Evolutionary conservation across 2,113 vertebrate species (phyloP), one percentile per base, ranked within the genome.

Genomic region (Chloebia gouldiae): DNA sequence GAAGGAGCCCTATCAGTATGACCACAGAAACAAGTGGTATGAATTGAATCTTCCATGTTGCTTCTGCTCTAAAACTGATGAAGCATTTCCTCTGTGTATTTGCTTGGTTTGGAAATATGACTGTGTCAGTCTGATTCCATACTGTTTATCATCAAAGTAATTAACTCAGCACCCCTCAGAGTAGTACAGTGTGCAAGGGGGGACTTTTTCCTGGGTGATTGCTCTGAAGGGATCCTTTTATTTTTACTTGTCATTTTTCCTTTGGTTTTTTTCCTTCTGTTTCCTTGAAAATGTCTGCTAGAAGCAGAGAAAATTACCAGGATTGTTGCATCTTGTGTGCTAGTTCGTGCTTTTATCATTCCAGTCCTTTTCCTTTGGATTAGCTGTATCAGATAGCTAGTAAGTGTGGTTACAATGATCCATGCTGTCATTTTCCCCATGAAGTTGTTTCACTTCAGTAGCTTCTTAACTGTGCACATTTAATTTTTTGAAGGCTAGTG

Each of bases 1-100:
- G 90, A 93, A 91, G 84, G 84, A 94, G 23, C 77, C 87, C 70
- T 81, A 61, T 89, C 45, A 84, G 44, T 95, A 65, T 71, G 81
- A 89, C 64, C 85, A 87, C 72, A 84, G 85, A 93, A 95, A 78
- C 44, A 75, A 1, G 39, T 92, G 90, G 45, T 91, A 90, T 95
- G 69, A 87, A 70, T 45, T 77, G 37, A 94, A 35, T 65, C 54
- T 89, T 95, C 65, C 45, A 1, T 66, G 87, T 78, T 84, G 72
- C 85, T 94, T 93, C 92, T 87, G 64, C 73, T 78, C 31, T 81
- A 73, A 87, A 87, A 84, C 49, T 84, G 65, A 53, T 0, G 17
- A 81, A 86, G 60, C 56, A 53, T 87, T 91, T 89, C 75, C 47
- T 82, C 61, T 69, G 37, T 84, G 37, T 81, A 70, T 69, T 93